Conservation (phyloP, 2,888 invertebrate species). For the Teinopalpus imperialis region DNA sequence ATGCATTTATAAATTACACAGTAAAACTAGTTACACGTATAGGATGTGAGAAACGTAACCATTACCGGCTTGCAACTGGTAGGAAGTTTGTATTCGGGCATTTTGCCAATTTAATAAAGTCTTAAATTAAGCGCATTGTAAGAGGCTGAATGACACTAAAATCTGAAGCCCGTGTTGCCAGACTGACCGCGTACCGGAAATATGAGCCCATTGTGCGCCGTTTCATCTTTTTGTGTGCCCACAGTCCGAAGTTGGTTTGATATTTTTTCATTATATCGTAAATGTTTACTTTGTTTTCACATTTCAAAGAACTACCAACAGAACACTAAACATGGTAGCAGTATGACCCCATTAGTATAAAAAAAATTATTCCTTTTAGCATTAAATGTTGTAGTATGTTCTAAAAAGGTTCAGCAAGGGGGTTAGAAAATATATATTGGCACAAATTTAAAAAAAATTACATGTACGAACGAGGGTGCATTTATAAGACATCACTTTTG, state of each 20-base stretch:
- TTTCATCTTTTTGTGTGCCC: constrained; percentile 53
- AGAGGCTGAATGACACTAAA: constrained; percentile 43
- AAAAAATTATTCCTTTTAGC: too few relatives aligned
- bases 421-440: too few relatives aligned
- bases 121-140: constrained; percentile 38
- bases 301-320: constrained; percentile 13
- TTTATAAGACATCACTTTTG: too few relatives aligned
- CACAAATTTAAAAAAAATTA: too few relatives aligned
- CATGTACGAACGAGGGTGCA: too few relatives aligned
- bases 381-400: too few relatives aligned
- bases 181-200: constrained; percentile 55
- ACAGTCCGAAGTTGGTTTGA: constrained; percentile 37
- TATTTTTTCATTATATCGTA: constrained; percentile 39
- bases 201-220: constrained; percentile 63
- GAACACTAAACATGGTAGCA: too few relatives aligned
- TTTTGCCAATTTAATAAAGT: constrained; percentile 30
- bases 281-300: constrained; percentile 27
- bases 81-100: constrained; percentile 21
- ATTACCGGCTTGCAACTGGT: constrained; percentile 8
- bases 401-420: too few relatives aligned
- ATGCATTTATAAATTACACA: not conserved
- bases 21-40: constrained; percentile 9
- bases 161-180: constrained; percentile 36
- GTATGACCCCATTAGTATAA: too few relatives aligned
- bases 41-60: constrained; percentile 13